Percentiles rank a stretch among this genome's conserved stretches.
Conservation (phyloP, 2,797 vertebrate genomes). For the Phylloscopus collybita region DNA sequence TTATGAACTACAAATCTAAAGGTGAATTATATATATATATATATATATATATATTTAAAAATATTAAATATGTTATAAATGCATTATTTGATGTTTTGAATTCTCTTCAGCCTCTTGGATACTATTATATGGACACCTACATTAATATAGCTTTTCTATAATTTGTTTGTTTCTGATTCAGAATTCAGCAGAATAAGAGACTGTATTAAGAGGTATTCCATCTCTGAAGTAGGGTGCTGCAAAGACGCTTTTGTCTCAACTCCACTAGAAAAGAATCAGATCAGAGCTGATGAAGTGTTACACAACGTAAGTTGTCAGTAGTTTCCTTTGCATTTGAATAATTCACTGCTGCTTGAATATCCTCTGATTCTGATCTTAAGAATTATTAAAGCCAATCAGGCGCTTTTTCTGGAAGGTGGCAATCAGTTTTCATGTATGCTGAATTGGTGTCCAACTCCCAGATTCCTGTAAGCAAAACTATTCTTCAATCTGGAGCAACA, state of each 20-base stretch:
- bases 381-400: not conserved
- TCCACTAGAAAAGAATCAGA: not conserved
- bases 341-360: not conserved
- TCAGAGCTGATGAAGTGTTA: not conserved
- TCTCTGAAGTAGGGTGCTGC: not conserved
- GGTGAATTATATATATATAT: not conserved
- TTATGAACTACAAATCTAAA: not conserved
- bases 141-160: not conserved
- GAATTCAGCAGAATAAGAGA: not conserved
- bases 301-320: not conserved
- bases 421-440: not conserved
- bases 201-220: not conserved
- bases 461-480: not conserved
- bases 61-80: not conserved
- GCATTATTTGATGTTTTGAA: not conserved
- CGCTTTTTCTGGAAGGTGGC: not conserved
- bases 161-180: not conserved
- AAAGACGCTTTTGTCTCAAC: fast-evolving
- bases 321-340: not conserved
- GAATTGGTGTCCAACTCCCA: not conserved
- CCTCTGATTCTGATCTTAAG: not conserved
- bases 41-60: not conserved
- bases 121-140: not conserved
- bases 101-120: not conserved
- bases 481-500: not conserved